Base-by-base conservation (phyloP, 64 coral and sea anemone genomes). In the Actinia equina region DNA sequence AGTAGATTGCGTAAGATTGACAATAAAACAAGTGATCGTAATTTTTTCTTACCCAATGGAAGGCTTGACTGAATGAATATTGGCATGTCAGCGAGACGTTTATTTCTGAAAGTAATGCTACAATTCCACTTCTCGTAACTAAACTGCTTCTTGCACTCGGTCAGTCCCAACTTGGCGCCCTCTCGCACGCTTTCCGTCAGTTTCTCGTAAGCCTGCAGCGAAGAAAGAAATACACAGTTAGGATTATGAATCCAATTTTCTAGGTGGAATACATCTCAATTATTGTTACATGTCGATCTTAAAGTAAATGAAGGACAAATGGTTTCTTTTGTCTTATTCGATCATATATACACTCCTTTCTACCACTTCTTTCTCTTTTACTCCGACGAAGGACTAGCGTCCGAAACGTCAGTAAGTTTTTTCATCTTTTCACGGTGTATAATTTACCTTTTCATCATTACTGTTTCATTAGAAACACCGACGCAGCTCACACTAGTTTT, bases 91-190 rank as follows among this genome's bases (percentile, higher is more conserved):
- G 82, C 67, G 8, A 43, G 41, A 20, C 69, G 80, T 49, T 81
- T 81, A 4, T 89, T 84, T 51, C 56, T 55, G 56, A 79, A 77
- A 12, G 63, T 17, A 15, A 84, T 14, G 54, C 63, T 71, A 20
- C 89, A 91, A 63, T 91, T 91, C 89, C 89, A 91, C 42, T 86
- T 67, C 11, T 91, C 58, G 77, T 63, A 52, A 14, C n/a, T 64
- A 30, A 91, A 86, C 18, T 78, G 84, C 19, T 26, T 86, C 53
- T 86, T 76, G 37, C 89, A 91, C 82, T 91, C 89, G 16, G 67
- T 3, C 60, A 91, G 14, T 22, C 74, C 89, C 26, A 59, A 13
- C 30, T 46, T 43, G 15, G 69, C 55, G 17, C 84, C 89, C 20
- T 86, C 44, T 82, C 56, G 76, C 0, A 86, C 45, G 37, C 84